Base-by-base conservation (phyloP, 2,797 vertebrate species). In the Neostethus bicornis region DNA sequence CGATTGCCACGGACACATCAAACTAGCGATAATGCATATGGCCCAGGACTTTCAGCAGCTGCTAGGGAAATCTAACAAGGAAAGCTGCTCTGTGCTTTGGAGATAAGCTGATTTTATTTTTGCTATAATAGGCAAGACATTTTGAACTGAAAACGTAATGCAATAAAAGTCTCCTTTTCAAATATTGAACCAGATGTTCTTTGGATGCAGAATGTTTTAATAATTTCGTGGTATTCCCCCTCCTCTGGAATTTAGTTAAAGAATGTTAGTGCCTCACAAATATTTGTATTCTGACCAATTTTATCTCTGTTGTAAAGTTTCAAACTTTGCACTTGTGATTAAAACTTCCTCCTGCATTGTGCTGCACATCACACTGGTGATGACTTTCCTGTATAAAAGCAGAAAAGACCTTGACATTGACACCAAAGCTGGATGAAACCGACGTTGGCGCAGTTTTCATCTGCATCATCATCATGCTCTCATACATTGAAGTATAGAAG, bases 381-480 rank as follows among this genome's bases (percentile, higher is more conserved):
- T 74, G 69, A 35, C 29, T 42, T 72, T 31, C 53, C 43, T 32
- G 41, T 32, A 19, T 61, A 65, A 78, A 75, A 64, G 50, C 49
- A 41, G 42, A 32, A 43, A 69, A 74, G 84, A 88, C 87, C 85
- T 89, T 89, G 81, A 83, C 84, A 77, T 19, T 14, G 70, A 61
- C 70, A 75, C 23, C 17, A 44, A 45, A n/a, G 42, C 65, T 59
- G 46, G 58, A 66, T 62, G 41, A 66, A 73, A 73, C 75, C 62
- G 78, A 73, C 71, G 60, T 57, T 70, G 78, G 73, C 75, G 71
- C 57, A 59, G 62, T 66, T 59, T 70, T 77, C 52, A 88, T 90
- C 65, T 90, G 79, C 88, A 90, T 90, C 87, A 73, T 51, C 55
- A 44, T 81, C 14, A 57, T 64, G 66, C 58, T 75, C 82, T 76